Evolutionary conservation across 1,140 invertebrate species (phyloP), one percentile per base, ranked within the genome.

Genomic region (Diplogasteroides magnus): DNA sequence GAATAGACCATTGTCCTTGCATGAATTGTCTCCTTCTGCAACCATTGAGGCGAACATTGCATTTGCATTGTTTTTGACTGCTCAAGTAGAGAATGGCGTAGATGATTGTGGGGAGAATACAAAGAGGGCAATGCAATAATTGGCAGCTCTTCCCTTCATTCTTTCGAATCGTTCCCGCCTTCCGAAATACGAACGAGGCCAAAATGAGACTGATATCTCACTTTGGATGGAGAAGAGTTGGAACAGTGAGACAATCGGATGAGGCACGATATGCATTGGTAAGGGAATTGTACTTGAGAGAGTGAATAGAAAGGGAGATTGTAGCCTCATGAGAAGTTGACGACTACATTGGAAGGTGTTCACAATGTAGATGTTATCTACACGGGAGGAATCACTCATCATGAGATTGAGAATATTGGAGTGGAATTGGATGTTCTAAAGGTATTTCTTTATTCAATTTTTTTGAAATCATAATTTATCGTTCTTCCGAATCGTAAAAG

Each of bases 141-240:
- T 48, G 19, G 29, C 69, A 82, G 77, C 65, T 82, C 27, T 82
- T 76, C 64, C 78, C 77, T 14, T 82, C 77, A 0, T 82, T 83
- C 68, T 82, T 94, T 85, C 89, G 93, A 25, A 91, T 96, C 69
- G 93, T 95, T 28, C 94, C 94, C 2, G 93, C 91, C 32, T 93
- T 95, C 83, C 93, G 92, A 80, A 94, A 94, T 55, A 94, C 97
- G 85, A 98, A 97, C 85, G 87, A 90, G 2, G 94, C 95, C 0
- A 87, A 94, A 31, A 87, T 97, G 31, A 88, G 91, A 1, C 86
- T 98, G 1, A 86, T 98, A 60, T 87, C 89, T 77, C 88, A 90
- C 78, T 98, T 93, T 86, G 97, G 97, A 84, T 98, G 96, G 96
- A 97, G 91, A 0, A 87, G 91, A 64, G 93, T 98, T 14, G 94